Base-by-base conservation (phyloP, 2,113 vertebrate species). In the Pluvialis apricaria region DNA sequence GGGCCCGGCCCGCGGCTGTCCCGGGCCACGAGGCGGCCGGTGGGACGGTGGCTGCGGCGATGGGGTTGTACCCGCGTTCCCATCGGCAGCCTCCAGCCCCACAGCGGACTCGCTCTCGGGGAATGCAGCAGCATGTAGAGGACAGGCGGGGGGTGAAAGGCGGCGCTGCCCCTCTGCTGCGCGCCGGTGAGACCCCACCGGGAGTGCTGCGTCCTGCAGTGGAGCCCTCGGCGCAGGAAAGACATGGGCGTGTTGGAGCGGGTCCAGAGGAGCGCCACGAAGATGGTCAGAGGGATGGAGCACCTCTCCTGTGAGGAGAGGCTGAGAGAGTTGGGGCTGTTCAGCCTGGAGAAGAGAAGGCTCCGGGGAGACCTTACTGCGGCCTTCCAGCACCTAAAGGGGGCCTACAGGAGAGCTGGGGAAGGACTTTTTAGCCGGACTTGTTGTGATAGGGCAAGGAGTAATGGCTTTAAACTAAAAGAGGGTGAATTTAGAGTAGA, bases 41-140 rank as follows among this genome's bases (percentile, higher is more conserved):
- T 3, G 20, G 40, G n/a, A 68, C 13, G 13, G 7, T 40, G 52
- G 24, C 22, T 10, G 19, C 31, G 36, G 2, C 3, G 1, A 1
- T 13, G 28, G n/a, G 34, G 15, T 1, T 28, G 3, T 21, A 3
- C 5, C 10, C 2, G 44, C 1, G 9, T 16, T 45, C 29, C 44
- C 42, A 4, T 5, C 6, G 2, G 49, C 34, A 20, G 10, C 10
- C 24, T 25, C 19, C 28, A 3, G 36, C n/a, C 61, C 29, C 25
- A 1, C 54, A 3, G 38, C 51, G 5, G 21, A 1, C 51, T 13
- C 6, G 3, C 17, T 15, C 12, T 18, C 11, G 2, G 38, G 32
- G 29, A 62, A 13, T 15, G 1, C 31, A 29, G 55, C 8, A 26
- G 16, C 14, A 16, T 3, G 4, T 6, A 5, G 21, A 2, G 4